phyloP scores from a whole-genome alignment of 1,140 invertebrate genomes.

The Drosophila erecta region DNA sequence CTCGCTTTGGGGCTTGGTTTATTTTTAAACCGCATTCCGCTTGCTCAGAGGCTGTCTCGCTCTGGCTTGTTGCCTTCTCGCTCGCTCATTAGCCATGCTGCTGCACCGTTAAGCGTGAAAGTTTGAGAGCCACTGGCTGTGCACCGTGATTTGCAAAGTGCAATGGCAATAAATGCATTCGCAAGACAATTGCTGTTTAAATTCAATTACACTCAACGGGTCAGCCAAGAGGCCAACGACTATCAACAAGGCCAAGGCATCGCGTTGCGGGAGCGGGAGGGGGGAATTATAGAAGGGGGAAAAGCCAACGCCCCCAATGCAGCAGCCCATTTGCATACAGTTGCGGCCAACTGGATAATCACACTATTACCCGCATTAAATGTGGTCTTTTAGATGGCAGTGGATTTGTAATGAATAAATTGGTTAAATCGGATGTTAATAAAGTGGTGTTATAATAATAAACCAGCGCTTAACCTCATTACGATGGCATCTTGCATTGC shows the following conservation, averaged over 20 bases:
- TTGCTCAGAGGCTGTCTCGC: slow-evolving; percentile 43
- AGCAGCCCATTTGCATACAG: slow-evolving; percentile 16
- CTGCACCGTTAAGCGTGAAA: slow-evolving; percentile 57
- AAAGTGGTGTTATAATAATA: background rate
- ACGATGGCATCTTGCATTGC: too few relatives aligned
- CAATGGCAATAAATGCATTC: slow-evolving; percentile 52
- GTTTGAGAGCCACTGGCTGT: slow-evolving; percentile 54
- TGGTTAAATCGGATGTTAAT: background rate
- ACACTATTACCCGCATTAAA: background rate
- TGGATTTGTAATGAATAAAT: background rate
- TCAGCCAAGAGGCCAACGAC: slow-evolving; percentile 52
- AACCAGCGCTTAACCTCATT: too few relatives aligned
- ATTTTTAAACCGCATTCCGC: slow-evolving; percentile 81
- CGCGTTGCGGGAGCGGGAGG: slow-evolving; percentile 4
- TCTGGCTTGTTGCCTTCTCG: slow-evolving; percentile 19
- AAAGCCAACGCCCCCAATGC: slow-evolving; percentile 35
- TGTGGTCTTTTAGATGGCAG: background rate
- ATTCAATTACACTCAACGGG: slow-evolving; percentile 75
- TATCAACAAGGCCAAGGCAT: slow-evolving; percentile 41
- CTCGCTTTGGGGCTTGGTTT: slow-evolving; percentile 60
- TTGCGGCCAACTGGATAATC: slow-evolving; percentile 3
- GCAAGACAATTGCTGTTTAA: slow-evolving; percentile 67
- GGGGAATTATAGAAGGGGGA: background rate
- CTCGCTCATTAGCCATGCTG: slow-evolving; percentile 38
- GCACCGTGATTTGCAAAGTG: slow-evolving; percentile 35